Percentiles rank a stretch among this genome's conserved stretches.
phyloP scores from a whole-genome alignment of 2,797 vertebrate species.

The Spheniscus humboldti region DNA sequence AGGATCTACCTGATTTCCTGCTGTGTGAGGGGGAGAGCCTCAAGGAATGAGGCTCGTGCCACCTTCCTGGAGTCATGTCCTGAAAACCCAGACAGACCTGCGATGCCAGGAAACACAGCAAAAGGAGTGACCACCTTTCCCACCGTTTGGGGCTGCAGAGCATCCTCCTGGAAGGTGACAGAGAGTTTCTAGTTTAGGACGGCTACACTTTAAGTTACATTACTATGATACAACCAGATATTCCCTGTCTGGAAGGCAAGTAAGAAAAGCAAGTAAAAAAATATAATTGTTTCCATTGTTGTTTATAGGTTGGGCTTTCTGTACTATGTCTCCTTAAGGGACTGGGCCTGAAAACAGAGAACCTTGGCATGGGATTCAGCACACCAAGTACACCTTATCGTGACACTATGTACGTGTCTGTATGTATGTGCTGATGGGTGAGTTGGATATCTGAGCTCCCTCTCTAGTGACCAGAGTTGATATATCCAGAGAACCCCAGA shows the following conservation, averaged over 20 bases:
- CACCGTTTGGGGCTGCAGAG: background rate
- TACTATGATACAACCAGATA: background rate
- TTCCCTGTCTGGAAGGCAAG: background rate
- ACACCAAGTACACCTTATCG: background rate
- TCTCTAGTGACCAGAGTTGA: background rate
- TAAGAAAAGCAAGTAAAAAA: background rate
- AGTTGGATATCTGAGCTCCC: background rate
- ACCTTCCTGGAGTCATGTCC: background rate
- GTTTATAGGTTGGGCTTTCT: background rate
- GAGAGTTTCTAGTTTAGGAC: background rate
- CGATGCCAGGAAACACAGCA: rapidly evolving
- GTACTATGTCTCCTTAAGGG: background rate
- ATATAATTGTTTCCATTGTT: background rate
- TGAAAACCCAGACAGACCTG: background rate
- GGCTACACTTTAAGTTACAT: background rate
- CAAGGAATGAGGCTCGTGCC: rapidly evolving
- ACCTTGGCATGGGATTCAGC: background rate
- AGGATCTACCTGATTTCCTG: background rate
- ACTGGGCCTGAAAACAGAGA: background rate
- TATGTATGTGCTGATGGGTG: background rate
- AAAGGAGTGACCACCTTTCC: background rate
- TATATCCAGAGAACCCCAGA: background rate
- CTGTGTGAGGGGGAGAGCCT: background rate
- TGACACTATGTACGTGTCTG: background rate
- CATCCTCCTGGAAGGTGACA: background rate